Base-by-base conservation (phyloP, 2,888 invertebrate genomes). In the Priocnemis perturbator region DNA sequence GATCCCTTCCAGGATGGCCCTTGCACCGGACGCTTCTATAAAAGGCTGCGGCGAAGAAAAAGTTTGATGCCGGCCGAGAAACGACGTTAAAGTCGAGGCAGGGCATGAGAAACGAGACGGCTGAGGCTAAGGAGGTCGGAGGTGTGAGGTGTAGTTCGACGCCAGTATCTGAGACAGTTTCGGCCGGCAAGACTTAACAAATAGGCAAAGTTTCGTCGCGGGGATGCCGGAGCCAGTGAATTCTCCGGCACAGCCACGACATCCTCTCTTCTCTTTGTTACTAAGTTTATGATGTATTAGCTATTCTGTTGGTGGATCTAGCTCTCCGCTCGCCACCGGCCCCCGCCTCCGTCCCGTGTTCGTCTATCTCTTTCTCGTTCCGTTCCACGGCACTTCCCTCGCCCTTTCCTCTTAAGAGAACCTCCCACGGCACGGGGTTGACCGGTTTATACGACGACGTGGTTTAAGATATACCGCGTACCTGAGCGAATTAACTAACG, bases 211-310 rank as follows among this genome's bases (percentile, higher is more conserved):
- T 89, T 89, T 89, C 79, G 72, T 50, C 72, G 77, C 69, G 76
- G 76, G 83, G 73, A 75, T 74, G 74, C 73, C 69, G 77, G 77
- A 78, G 74, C 77, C 69, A 79, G 80, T 78, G 86, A 85, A 86
- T 87, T 85, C 87, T 81, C 83, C 81, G 81, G 77, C 59, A n/a
- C 78, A 76, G 72, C 85, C 79, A 79, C 87, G 85, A 84, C 88
- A 86, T 87, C 87, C 89, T 88, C 81, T 85, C 45, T 58, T 44
- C 86, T 86, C 88, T 87, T 89, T 89, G 89, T 88, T 82, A 79
- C 79, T 81, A 89, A 89, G 86, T 89, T 89, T 87, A 86, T 89
- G 87, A 89, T 89, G 86, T 88, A 89, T 89, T 88, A 88, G 87
- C 85, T 81, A 86, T 83, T 81, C 83, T 76, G 73, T 73, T 70